phyloP scores from a whole-genome alignment of 2,113 vertebrate genomes.

The Polypterus bichir region DNA sequence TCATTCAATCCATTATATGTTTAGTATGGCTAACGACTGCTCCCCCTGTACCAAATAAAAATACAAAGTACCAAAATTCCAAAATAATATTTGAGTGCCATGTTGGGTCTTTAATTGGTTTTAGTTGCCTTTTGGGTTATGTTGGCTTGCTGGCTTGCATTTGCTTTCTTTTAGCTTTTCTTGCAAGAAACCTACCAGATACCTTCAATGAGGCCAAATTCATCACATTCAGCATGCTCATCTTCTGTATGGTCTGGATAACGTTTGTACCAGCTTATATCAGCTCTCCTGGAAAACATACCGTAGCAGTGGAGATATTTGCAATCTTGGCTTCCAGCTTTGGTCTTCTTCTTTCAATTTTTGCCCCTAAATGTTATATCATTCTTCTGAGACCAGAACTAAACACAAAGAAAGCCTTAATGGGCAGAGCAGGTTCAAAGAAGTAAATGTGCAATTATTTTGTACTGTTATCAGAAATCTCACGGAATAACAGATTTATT shows the following conservation, averaged over 20 bases:
- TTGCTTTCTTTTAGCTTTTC: slow-evolving; percentile 4
- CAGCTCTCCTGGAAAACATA: slow-evolving; percentile 4
- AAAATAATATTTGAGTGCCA: slow-evolving; percentile 6
- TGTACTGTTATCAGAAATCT: too few relatives aligned
- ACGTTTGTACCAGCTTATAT: slow-evolving; percentile 4
- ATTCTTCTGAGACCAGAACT: slow-evolving; percentile 3
- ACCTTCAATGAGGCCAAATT: slow-evolving; percentile 8
- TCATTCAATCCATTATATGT: slow-evolving; percentile 1
- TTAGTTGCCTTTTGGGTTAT: neutral
- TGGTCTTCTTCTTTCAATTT: slow-evolving; percentile 6
- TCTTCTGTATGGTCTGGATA: slow-evolving; percentile 8
- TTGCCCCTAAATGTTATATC: slow-evolving; percentile 9
- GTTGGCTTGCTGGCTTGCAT: neutral
- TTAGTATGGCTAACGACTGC: neutral
- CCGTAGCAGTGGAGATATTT: slow-evolving; percentile 1
- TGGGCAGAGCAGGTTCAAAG: neutral
- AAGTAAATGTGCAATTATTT: too few relatives aligned
- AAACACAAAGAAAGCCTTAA: slow-evolving; percentile 9
- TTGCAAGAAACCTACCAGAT: neutral
- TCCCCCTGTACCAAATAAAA: neutral
- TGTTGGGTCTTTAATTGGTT: neutral
- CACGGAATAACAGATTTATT: too few relatives aligned
- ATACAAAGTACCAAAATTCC: neutral
- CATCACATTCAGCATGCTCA: slow-evolving; percentile 9
- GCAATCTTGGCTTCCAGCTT: slow-evolving; percentile 7